Conservation (phyloP, 2,888 invertebrate species). For the Drosophila subquinaria region DNA sequence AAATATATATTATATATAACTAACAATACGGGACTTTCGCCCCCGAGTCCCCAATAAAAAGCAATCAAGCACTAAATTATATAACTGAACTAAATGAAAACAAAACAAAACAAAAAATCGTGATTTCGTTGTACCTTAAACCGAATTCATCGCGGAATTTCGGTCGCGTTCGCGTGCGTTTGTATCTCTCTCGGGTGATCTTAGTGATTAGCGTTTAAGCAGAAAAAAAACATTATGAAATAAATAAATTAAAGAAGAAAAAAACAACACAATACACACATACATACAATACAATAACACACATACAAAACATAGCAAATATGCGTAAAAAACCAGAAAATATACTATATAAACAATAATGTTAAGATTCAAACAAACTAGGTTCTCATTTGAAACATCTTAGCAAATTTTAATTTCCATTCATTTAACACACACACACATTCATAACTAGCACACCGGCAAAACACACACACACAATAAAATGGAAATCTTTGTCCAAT, state of each 20-base stretch:
- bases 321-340: slow-evolving; percentile 33
- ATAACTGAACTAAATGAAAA: slow-evolving; percentile 50
- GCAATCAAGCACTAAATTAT: slow-evolving; percentile 42
- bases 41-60: slow-evolving; percentile 83
- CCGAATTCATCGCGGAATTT: slow-evolving; percentile 86
- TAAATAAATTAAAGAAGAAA: slow-evolving; percentile 22
- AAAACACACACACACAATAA: slow-evolving; percentile 17
- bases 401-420: slow-evolving; percentile 21
- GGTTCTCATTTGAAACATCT: slow-evolving; percentile 46
- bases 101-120: slow-evolving; percentile 73
- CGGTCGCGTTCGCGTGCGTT: slow-evolving; percentile 86
- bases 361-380: slow-evolving; percentile 53
- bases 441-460: slow-evolving; percentile 34
- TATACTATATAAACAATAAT: slow-evolving; percentile 37
- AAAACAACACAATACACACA: slow-evolving; percentile 32
- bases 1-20: slow-evolving; percentile 31
- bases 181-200: slow-evolving; percentile 86
- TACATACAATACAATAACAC: slow-evolving; percentile 29
- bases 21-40: slow-evolving; percentile 83
- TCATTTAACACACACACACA: slow-evolving; percentile 12
- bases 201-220: slow-evolving; percentile 83
- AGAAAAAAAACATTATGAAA: slow-evolving; percentile 51
- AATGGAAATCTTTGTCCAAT: slow-evolving; percentile 21
- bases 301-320: slow-evolving; percentile 38
- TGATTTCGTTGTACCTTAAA: slow-evolving; percentile 86